Evolutionary conservation across 2,113 vertebrate genomes (phyloP), one percentile per base, ranked within the genome.

Genomic region (Sapajus apella): DNA sequence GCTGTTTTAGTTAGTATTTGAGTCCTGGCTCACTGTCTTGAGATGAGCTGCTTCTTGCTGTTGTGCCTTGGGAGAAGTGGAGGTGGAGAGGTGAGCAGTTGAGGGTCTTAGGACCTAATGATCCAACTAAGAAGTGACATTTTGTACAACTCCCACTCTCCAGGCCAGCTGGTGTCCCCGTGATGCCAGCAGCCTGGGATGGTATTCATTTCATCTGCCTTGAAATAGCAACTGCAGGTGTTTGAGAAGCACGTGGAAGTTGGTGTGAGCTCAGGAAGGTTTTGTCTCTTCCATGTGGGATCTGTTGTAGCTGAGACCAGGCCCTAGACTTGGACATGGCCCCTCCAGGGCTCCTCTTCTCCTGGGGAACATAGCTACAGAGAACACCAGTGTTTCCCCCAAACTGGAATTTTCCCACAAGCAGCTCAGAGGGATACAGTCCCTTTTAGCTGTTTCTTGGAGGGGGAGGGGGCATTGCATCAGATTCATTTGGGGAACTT

Each of bases 201-300:
- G 50, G 43, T 68, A 0, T 94, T 82, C 11, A n/a, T 91, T 84
- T 85, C 16, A 11, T 64, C 58, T 6, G 45, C 86, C 64, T 86
- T 21, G 68, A 91, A 90, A 75, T 87, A 27, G 82, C 37, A 76
- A 80, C 64, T 5, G 6, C 45, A 66, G 72, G 35, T 58, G 37
- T 56, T 90, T 18, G 56, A 72, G 86, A 68, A 80, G 50, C 50
- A 11, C 10, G 9, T 0, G 0, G 56, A 61, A 30, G 30, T 25
- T 21, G 58, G 32, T 55, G 43, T 3, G 25, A 5, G 2, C 20
- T n/a, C 56, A 0, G 32, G 18, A 25, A 58, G 66, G 32, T 10
- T 37, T 5, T 23, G 12, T 66, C 30, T 75, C 61, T 32, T 25
- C 27, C 43, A 20, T 0, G 0, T 0, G 25, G 40, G 35, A 4